Evolutionary conservation across 2,113 vertebrate genomes (phyloP), one percentile per base, ranked within the genome.

Genomic region (Piprites chloris): DNA sequence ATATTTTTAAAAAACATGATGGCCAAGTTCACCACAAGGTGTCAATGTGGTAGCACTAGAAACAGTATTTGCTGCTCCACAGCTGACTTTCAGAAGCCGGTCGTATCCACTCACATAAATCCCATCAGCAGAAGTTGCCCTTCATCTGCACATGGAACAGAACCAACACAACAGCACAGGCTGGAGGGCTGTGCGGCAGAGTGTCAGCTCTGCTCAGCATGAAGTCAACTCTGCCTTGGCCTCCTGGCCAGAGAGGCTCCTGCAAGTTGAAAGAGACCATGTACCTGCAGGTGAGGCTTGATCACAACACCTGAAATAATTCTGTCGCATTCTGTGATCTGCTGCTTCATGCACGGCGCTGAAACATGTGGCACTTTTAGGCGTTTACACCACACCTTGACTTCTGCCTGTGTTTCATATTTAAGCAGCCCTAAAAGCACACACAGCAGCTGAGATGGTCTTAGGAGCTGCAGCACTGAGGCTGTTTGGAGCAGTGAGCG

Each of bases 371-470:
- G 41, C 5, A 0, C 0, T 26, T 32, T 2, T 12, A 4, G 3
- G 17, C 35, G 1, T 24, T 14, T 17, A 4, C 11, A 2, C n/a
- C 3, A 14, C 26, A 1, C 0, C 47, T 4, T 18, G 11, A 19
- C 35, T 42, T 12, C 0, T 9, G 23, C 6, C 1, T 0, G 22
- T 0, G 24, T 6, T 22, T 33, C 3, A 1, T 1, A 11, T 6
- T 27, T 7, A 9, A 39, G 24, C 44, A 14, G 73, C 47, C 15
- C 76, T 9, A 20, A 20, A 28, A 67, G 27, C 0, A 5, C 5
- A 1, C 20, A 0, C 3, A 2, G 83, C 55, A 42, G 71, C 83
- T 80, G 73, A 2, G 65, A 4, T 0, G 0, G n/a, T 3, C 46
- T 66, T 2, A 2, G 35, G 22, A 30, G 41, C 21, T 5, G 37